Evolutionary conservation across 2,797 vertebrate genomes (phyloP).

Genomic region (Enteromius trimaculatus): DNA sequence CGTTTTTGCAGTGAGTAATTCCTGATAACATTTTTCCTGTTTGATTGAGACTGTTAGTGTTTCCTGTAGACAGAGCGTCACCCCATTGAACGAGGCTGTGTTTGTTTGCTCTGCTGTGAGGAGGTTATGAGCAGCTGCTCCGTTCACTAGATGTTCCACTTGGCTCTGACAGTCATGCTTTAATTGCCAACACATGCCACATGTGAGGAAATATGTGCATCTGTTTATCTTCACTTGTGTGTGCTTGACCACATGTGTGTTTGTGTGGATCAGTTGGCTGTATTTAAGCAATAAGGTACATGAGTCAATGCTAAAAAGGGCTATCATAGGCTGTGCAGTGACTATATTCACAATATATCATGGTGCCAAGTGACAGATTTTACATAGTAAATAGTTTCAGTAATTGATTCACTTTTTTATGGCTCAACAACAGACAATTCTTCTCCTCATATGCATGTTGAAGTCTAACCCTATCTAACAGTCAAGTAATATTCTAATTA

Average conservation of each 20-base stretch:
- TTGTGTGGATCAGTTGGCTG: neutral
- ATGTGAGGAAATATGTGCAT: slow-evolving; percentile 10
- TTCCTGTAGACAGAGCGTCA: neutral
- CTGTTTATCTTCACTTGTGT: slow-evolving; percentile 6
- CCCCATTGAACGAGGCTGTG: neutral
- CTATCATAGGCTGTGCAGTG: too few species aligned
- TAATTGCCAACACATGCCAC: slow-evolving; percentile 18
- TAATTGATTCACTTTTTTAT: neutral
- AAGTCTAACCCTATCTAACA: neutral
- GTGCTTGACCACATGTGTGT: neutral
- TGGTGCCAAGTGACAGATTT: neutral
- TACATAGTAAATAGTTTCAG: neutral
- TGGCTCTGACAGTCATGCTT: slow-evolving; percentile 14
- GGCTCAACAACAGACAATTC: neutral
- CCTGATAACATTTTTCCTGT: neutral
- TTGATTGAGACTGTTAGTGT: neutral
- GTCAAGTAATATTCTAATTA: neutral
- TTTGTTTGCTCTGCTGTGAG: slow-evolving; percentile 48
- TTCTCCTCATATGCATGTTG: neutral
- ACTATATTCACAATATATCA: neutral
- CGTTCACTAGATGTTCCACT: neutral
- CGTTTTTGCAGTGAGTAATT: neutral
- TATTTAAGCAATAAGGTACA: neutral
- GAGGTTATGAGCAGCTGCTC: slow-evolving; percentile 44
- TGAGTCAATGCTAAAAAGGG: neutral